These are phyloP conservation scores for Sebastes itinus DNA, from an alignment of 2,797 vertebrate species.

Conservation along the genomic window DNA sequence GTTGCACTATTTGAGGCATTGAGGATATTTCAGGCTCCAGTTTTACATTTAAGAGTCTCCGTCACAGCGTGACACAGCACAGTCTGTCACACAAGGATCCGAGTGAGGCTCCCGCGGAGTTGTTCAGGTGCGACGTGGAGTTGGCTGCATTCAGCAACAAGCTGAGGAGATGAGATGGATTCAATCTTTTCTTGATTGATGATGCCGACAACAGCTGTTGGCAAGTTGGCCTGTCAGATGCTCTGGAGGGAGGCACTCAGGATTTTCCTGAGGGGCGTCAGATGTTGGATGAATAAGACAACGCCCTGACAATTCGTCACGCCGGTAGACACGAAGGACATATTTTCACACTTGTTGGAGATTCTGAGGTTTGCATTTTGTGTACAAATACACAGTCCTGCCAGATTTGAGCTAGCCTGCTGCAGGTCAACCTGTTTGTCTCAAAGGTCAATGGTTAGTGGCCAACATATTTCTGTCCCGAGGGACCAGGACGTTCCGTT, in stretches of 20 bases:
- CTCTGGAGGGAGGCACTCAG: not conserved
- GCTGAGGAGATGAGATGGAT: slow-evolving; percentile 11
- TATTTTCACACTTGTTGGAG: not conserved
- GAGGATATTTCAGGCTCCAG: not conserved
- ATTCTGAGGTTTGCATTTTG: not conserved
- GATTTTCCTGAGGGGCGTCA: not conserved
- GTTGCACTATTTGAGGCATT: not conserved
- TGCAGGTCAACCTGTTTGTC: not conserved
- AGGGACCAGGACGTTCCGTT: not conserved
- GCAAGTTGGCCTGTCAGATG: not conserved
- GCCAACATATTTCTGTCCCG: not conserved
- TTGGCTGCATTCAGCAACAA: not conserved
- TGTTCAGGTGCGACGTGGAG: not conserved
- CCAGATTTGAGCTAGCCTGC: not conserved
- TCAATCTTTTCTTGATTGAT: slow-evolving; percentile 13
- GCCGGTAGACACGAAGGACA: not conserved
- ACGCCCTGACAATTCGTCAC: not conserved
- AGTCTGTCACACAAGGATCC: not conserved
- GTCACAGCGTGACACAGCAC: not conserved
- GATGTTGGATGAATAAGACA: not conserved
- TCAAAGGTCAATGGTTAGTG: not conserved
- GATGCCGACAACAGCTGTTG: slow-evolving; percentile 13
- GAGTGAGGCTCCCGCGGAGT: not conserved
- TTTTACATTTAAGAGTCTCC: not conserved
- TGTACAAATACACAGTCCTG: not conserved